Conservation (phyloP, 2,113 vertebrate species). For the Sardina pilchardus region DNA sequence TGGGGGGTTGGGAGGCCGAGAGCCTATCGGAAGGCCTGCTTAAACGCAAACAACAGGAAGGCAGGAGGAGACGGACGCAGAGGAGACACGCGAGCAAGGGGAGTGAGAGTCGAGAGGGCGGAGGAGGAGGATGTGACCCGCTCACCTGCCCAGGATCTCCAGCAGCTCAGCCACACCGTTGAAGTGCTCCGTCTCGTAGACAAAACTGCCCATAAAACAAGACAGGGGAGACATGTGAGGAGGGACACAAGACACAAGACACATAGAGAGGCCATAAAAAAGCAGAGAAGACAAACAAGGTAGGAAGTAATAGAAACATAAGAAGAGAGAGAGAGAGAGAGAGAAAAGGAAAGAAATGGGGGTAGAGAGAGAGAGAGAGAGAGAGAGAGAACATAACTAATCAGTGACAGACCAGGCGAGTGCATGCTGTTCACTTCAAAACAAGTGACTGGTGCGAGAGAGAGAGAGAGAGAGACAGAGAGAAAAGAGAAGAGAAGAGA, state of each 20-base stretch:
- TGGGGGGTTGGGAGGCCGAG: neutral
- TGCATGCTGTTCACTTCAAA: no score
- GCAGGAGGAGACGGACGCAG: neutral
- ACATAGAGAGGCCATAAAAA: no score
- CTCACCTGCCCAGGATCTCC: constrained; percentile 99
- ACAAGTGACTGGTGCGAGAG: no score
- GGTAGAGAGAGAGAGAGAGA: neutral
- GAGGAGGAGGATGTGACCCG: constrained; percentile 21
- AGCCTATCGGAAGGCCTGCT: neutral
- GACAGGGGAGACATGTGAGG: neutral
- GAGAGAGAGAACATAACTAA: neutral
- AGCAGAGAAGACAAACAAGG: no score
- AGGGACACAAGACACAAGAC: constrained; percentile 10
- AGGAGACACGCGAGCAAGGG: neutral
- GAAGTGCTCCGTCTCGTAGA: constrained; percentile 99
- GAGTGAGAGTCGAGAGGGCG: neutral
- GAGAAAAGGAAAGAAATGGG: constrained; percentile 30
- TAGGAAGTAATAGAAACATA: no score
- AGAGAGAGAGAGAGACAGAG: neutral
- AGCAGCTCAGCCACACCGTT: constrained; percentile 98
- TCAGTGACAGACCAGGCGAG: neutral
- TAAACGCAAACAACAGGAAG: neutral
- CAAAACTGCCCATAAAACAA: constrained; percentile 80
- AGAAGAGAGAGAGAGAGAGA: constrained; percentile 8
- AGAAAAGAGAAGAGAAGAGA: neutral